Evolutionary conservation across 1,140 invertebrate species (phyloP), one percentile per base, ranked within the genome.

Genomic region (Panagrolaimus sp.): DNA sequence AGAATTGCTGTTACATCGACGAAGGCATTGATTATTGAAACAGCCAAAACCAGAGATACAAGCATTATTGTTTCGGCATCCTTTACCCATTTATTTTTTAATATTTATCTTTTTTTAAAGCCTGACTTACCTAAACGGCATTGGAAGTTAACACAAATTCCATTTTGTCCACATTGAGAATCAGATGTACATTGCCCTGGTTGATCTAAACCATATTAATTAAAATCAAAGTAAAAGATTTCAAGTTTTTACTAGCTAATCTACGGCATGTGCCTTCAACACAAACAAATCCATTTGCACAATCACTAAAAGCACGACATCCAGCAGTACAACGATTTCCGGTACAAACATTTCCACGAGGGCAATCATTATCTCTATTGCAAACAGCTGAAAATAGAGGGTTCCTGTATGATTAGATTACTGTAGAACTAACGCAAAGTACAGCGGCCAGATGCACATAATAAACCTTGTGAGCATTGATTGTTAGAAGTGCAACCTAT

Each of bases 41-140:
- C 51, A 57, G 20, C 51, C 9, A 11, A 25, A 27, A 5, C 20
- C 20, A 57, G 13, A 11, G 27, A 27, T 20, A 16, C 51, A 57
- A 27, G 20, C 27, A 57, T 57, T 57, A 57, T 57, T 27, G 27
- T 27, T 57, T n/a, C 51, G 51, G 51, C 51, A 57, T 11, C 51
- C 51, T 57, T 20, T 11, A 57, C 13, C 27, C 27, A 8, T 20
- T 51, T 20, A 57, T 57, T 20, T 57, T 57, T 57, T 11, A 20
- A 57, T 27, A 16, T 57, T 11, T 13, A n/a, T 27, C 20, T 57
- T 20, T 4, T 38, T 38, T 38, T 38, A 57, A 11, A n/a, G 11
- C n/a, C n/a, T n/a, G n/a, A n/a, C 51, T 27, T 57, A 57, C 51
- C 20, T 57, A 25, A 25, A 25, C 27, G n/a, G 51, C 51, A 57